Evolutionary conservation across 2,797 vertebrate species (phyloP).

Genomic region (Phoeniculus purpureus): DNA sequence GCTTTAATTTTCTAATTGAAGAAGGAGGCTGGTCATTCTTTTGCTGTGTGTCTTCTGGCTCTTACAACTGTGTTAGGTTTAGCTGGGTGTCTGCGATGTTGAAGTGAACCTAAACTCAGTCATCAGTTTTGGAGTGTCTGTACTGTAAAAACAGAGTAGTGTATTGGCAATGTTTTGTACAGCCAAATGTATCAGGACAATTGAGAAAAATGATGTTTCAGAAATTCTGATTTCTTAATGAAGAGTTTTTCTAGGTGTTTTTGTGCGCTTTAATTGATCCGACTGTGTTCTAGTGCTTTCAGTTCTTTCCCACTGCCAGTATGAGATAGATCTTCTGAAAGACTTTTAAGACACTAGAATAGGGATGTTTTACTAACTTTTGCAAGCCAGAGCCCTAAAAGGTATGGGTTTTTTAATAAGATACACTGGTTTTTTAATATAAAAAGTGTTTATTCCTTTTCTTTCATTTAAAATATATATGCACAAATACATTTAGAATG

Average conservation of each 20-base stretch:
- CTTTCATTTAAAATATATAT: background rate
- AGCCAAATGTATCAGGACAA: background rate
- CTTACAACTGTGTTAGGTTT: rapidly evolving
- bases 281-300: background rate
- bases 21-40: background rate
- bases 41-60: background rate
- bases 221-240: background rate
- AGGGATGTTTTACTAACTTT: background rate
- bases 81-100: background rate
- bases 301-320: background rate
- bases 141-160: background rate
- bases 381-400: background rate
- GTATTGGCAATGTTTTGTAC: background rate
- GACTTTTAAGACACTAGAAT: background rate
- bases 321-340: background rate
- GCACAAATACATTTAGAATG: background rate
- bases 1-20: background rate
- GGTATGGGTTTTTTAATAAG: background rate
- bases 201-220: background rate
- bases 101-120: background rate
- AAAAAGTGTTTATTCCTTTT: background rate
- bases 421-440: background rate
- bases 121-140: background rate
- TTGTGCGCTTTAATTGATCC: background rate
- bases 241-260: background rate